Evolutionary conservation across 2,113 vertebrate genomes (phyloP).

Genomic region (Carlito syrichta): DNA sequence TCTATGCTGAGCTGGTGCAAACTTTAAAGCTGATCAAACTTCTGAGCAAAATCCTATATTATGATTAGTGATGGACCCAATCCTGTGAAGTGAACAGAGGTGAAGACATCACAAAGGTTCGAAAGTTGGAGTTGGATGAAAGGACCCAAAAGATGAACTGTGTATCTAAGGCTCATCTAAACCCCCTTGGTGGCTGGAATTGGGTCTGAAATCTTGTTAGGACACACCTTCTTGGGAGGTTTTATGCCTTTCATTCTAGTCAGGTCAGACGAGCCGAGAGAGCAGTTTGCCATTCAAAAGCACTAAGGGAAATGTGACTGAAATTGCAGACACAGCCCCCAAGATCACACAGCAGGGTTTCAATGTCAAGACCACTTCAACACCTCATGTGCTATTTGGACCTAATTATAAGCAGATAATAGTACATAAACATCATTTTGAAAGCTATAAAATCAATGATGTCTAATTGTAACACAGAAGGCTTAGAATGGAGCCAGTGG

Average conservation of each 20-base stretch:
- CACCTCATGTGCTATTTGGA: background rate
- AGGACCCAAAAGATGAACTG: conserved; percentile 32
- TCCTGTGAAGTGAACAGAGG: conserved; percentile 66
- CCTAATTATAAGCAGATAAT: conserved; percentile 12
- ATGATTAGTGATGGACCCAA: conserved; percentile 64
- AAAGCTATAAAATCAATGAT: background rate
- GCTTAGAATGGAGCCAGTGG: background rate
- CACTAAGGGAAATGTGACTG: background rate
- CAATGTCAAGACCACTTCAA: background rate
- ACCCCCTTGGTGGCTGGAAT: conserved; percentile 19
- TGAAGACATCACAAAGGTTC: conserved; percentile 51
- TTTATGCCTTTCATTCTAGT: conserved; percentile 43
- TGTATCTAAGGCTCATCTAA: conserved; percentile 43
- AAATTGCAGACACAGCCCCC: background rate
- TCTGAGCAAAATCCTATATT: conserved; percentile 73
- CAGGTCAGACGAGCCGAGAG: conserved; percentile 8
- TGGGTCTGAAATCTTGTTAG: conserved; percentile 56
- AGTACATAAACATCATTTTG: background rate
- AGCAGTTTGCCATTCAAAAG: conserved; percentile 40
- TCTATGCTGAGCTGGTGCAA: conserved; percentile 29
- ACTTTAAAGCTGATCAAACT: conserved; percentile 65
- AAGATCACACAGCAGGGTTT: background rate
- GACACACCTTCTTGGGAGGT: conserved; percentile 43
- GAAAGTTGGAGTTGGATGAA: conserved; percentile 49
- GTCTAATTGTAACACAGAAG: background rate